These are phyloP conservation scores for Acanthococcus lagerstroemiae DNA, from an alignment of 2,888 invertebrate genomes.

Conservation along the genomic window DNA sequence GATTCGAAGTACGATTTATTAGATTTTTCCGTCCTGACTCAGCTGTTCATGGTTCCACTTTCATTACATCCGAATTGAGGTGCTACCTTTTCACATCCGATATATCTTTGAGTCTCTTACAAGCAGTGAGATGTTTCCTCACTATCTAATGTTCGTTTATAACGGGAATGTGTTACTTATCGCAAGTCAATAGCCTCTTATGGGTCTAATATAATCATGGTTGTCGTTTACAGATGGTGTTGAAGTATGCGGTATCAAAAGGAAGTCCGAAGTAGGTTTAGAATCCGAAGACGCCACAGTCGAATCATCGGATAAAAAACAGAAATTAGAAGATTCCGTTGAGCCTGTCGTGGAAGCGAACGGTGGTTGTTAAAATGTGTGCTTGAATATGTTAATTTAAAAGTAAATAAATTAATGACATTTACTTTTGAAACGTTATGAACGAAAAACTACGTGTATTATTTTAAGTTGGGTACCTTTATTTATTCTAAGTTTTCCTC, in stretches of 20 bases:
- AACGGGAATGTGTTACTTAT: no score
- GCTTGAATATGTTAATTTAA: conserved; percentile 12
- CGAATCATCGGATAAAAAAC: conserved; percentile 26
- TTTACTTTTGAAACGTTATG: conserved; percentile 24
- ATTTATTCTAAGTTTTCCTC: conserved; percentile 15
- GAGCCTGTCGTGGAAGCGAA: conserved; percentile 20
- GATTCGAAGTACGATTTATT: no score
- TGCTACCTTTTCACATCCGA: no score
- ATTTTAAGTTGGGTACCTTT: conserved; percentile 26
- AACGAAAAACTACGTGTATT: conserved; percentile 24
- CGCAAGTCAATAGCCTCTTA: no score
- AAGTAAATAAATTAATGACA: conserved; percentile 9
- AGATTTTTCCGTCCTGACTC: no score
- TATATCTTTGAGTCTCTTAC: no score
- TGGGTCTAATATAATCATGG: no score
- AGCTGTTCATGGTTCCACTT: no score
- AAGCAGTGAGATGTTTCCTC: no score
- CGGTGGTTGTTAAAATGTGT: conserved; percentile 14
- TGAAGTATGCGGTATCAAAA: conserved; percentile 27
- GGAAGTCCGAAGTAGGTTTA: conserved; percentile 25
- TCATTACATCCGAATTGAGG: no score
- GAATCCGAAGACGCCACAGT: conserved; percentile 18
- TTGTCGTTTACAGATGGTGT: neutral
- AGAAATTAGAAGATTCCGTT: conserved; percentile 16
- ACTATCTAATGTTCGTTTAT: no score